These are phyloP conservation scores for Hydropotes inermis DNA, from an alignment of 2,113 vertebrate species.

Conservation along the genomic window DNA sequence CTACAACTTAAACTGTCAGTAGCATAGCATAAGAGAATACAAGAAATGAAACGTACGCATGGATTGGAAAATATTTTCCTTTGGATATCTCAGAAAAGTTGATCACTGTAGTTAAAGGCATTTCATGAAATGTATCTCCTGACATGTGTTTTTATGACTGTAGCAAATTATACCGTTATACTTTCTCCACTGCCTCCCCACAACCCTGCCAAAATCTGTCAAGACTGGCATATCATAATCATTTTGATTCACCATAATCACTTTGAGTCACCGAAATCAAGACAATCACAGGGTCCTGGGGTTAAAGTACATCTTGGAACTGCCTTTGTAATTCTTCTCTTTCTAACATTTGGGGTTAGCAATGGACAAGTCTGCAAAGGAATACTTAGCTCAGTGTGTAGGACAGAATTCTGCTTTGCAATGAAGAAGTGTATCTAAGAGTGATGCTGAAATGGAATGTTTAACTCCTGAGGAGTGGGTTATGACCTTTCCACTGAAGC, in stretches of 20 bases:
- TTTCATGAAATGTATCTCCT: not conserved
- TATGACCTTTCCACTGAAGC: conserved; percentile 48
- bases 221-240: not conserved
- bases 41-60: conserved; percentile 15
- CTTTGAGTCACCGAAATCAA: not conserved
- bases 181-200: not conserved
- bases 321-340: not conserved
- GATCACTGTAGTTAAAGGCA: not conserved
- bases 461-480: conserved; percentile 35
- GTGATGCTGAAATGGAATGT: not conserved
- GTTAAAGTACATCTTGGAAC: not conserved
- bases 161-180: conserved; percentile 14
- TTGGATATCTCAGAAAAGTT: not conserved
- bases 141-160: conserved; percentile 11
- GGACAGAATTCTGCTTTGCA: conserved; percentile 22
- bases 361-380: not conserved
- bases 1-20: not conserved
- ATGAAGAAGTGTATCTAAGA: not conserved
- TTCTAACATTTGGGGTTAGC: not conserved
- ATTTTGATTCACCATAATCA: not conserved
- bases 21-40: not conserved
- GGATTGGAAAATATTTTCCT: not conserved
- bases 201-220: not conserved
- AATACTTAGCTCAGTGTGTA: not conserved
- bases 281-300: not conserved